These are phyloP conservation scores for Pherbina coryleti DNA, from an alignment of 2,888 invertebrate species.

Conservation along the genomic window DNA sequence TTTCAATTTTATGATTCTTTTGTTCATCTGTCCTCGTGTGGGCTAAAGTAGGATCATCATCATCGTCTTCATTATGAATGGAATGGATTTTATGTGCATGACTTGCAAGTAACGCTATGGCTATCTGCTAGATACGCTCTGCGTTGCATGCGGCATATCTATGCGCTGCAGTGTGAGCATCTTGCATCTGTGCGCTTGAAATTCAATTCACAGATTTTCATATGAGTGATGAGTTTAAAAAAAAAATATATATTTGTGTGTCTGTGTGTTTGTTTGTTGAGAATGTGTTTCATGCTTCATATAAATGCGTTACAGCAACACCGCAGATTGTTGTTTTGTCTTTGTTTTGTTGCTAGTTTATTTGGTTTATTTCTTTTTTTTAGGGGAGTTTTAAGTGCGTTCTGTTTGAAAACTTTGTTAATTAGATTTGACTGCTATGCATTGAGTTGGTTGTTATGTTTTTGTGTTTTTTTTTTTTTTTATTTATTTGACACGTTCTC, in stretches of 20 bases:
- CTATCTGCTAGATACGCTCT: background rate
- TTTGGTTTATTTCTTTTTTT: too few relatives aligned
- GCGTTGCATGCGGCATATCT: background rate
- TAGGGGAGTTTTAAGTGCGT: too few relatives aligned
- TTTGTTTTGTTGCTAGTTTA: too few relatives aligned
- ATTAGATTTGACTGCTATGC: constrained; percentile 1
- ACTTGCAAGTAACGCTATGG: constrained; percentile 23
- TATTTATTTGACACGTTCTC: too few relatives aligned
- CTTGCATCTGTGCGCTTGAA: constrained; percentile 17
- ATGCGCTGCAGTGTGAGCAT: background rate
- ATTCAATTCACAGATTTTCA: constrained; percentile 26
- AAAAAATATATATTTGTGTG: background rate
- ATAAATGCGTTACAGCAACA: too few relatives aligned
- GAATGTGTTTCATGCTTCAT: too few relatives aligned
- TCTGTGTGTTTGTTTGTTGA: too few relatives aligned
- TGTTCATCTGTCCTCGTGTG: background rate
- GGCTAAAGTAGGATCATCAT: constrained; percentile 21
- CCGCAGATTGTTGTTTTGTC: too few relatives aligned
- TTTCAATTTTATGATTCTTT: too few relatives aligned
- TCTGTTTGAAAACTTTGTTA: constrained; percentile 5
- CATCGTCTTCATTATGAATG: constrained; percentile 32
- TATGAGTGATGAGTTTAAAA: constrained; percentile 29
- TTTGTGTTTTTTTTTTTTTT: too few relatives aligned
- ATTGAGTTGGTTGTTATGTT: too few relatives aligned
- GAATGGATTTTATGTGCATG: constrained; percentile 36